phyloP scores from a whole-genome alignment of 2,888 invertebrate genomes.

The Xestia ashworthii region DNA sequence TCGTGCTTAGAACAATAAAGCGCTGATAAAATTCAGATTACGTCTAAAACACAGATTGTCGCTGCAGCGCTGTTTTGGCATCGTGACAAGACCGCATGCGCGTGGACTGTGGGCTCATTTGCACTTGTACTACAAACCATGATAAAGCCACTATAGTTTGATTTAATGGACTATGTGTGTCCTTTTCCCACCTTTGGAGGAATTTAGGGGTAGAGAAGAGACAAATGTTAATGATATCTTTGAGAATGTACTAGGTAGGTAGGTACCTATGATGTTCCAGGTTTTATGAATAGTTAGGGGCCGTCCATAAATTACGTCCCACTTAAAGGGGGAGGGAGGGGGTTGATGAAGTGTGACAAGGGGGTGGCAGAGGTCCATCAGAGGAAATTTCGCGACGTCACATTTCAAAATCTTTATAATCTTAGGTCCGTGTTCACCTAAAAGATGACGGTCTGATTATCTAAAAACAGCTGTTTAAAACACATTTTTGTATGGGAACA shows the following conservation, averaged over 20 bases:
- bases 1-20: conserved; percentile 47
- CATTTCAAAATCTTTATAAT: too few species aligned
- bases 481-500: too few species aligned
- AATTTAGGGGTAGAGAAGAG: not conserved
- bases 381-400: too few species aligned
- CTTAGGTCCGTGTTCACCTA: too few species aligned
- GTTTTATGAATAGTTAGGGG: not conserved
- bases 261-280: not conserved
- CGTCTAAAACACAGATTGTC: conserved; percentile 49
- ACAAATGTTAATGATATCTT: not conserved
- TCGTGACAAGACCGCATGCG: conserved; percentile 47
- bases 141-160: conserved; percentile 48
- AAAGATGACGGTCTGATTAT: too few species aligned
- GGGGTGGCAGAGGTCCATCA: too few species aligned
- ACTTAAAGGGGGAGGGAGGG: too few species aligned
- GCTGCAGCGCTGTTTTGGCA: conserved; percentile 56
- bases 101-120: conserved; percentile 36
- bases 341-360: too few species aligned
- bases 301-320: too few species aligned
- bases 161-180: conserved; percentile 33
- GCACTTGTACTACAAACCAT: conserved; percentile 49
- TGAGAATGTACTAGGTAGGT: not conserved
- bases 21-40: conserved; percentile 42
- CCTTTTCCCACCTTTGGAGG: not conserved
- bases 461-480: too few species aligned